These are phyloP conservation scores for Upupa epops DNA, from an alignment of 2,113 vertebrate genomes.

Conservation along the genomic window DNA sequence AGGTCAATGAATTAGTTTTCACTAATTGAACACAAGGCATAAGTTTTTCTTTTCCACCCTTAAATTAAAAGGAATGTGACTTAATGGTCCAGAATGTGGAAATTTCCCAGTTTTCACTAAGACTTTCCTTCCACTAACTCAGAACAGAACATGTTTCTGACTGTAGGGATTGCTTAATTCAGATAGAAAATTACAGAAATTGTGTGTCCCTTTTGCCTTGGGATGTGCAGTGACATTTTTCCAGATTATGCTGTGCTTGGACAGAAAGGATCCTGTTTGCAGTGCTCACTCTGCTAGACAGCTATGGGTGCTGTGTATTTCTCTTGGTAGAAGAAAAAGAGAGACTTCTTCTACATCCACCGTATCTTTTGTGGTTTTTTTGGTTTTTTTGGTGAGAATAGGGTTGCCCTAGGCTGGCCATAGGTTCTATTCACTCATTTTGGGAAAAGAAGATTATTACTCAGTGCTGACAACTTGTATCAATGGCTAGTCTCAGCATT, in stretches of 20 bases:
- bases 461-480: accelerated
- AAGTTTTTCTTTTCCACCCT: not conserved
- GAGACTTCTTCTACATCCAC: not conserved
- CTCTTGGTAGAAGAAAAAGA: not conserved
- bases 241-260: not conserved
- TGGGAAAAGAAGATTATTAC: not conserved
- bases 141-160: not conserved
- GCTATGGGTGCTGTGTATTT: not conserved
- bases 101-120: slow-evolving; percentile 38
- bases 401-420: not conserved
- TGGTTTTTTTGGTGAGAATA: not conserved
- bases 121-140: slow-evolving; percentile 24
- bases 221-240: slow-evolving; percentile 6
- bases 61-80: not conserved
- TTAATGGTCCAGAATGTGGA: not conserved
- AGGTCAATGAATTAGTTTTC: not conserved
- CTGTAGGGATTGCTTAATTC: not conserved
- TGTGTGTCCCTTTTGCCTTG: slow-evolving; percentile 9
- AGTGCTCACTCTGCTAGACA: accelerated
- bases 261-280: not conserved
- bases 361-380: not conserved
- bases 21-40: not conserved
- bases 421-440: not conserved
- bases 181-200: slow-evolving; percentile 20
- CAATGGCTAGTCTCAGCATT: not conserved